phyloP scores from a whole-genome alignment of 2,888 invertebrate species.

The Penaeus monodon region DNA sequence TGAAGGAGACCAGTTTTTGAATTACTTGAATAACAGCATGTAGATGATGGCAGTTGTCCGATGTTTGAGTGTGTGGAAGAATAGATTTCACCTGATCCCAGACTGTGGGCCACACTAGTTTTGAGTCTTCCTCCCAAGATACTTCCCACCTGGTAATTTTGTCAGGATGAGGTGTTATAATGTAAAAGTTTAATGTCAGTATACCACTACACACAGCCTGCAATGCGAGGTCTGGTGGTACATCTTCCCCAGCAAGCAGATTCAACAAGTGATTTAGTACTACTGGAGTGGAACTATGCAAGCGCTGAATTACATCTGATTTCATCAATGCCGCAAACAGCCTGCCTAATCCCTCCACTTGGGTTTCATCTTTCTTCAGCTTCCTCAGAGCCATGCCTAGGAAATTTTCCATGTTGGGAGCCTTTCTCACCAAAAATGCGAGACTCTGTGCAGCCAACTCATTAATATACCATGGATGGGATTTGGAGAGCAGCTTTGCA shows the following conservation, averaged over 20 bases:
- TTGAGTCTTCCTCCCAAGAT: conserved; percentile 46
- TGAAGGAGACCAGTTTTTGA: conserved; percentile 40
- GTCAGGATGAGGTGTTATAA: conserved; percentile 35
- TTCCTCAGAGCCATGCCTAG: conserved; percentile 38
- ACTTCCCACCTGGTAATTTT: conserved; percentile 33
- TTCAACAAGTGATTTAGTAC: conserved; percentile 35
- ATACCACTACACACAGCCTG: conserved; percentile 35
- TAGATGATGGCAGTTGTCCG: conserved; percentile 21
- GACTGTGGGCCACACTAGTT: conserved; percentile 47
- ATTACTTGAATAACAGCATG: conserved; percentile 41
- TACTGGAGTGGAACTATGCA: conserved; percentile 51
- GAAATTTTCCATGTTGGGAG: conserved; percentile 39
- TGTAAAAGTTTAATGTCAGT: conserved; percentile 16
- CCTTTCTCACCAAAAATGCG: conserved; percentile 47
- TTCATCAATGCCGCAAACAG: conserved; percentile 53
- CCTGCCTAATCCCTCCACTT: conserved; percentile 51
- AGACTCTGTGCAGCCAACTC: conserved; percentile 60
- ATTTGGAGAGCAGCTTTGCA: conserved; percentile 31
- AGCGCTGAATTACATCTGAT: conserved; percentile 51
- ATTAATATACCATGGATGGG: conserved; percentile 60
- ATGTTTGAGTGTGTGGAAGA: conserved; percentile 2
- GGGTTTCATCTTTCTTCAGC: conserved; percentile 30
- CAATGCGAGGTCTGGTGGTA: conserved; percentile 34
- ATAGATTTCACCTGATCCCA: conserved; percentile 15
- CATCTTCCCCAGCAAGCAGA: conserved; percentile 28